phyloP scores from a whole-genome alignment of 1,140 invertebrate species.

The Drosophila chauvacae region DNA sequence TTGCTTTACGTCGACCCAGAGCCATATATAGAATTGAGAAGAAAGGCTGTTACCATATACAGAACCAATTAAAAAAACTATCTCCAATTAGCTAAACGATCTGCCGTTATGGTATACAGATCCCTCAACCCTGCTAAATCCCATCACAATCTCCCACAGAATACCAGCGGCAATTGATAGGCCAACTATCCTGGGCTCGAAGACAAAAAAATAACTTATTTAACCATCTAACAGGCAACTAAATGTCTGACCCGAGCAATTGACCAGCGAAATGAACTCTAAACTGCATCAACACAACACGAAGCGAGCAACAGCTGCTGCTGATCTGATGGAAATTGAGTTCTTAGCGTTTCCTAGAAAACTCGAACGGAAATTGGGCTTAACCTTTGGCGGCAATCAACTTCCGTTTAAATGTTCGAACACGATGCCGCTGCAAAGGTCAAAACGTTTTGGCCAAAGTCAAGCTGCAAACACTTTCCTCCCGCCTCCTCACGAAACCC shows the following conservation, averaged over 20 bases:
- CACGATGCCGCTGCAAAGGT: slow-evolving; percentile 75
- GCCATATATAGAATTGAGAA: not conserved
- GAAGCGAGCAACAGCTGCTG: slow-evolving; percentile 47
- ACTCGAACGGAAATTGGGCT: slow-evolving; percentile 76
- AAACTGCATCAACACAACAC: slow-evolving; percentile 53
- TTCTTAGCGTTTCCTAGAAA: slow-evolving; percentile 59
- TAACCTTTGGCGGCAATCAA: slow-evolving; percentile 81
- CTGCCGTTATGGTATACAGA: not conserved
- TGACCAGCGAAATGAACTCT: slow-evolving; percentile 63
- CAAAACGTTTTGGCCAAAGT: slow-evolving; percentile 73
- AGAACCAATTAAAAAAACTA: slow-evolving; percentile 19
- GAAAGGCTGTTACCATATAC: not conserved
- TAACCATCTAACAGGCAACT: slow-evolving; percentile 52
- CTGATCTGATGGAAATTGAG: slow-evolving; percentile 59
- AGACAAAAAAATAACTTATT: slow-evolving; percentile 56
- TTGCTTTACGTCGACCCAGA: not conserved
- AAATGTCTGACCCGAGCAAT: slow-evolving; percentile 55
- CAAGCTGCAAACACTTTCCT: slow-evolving; percentile 68
- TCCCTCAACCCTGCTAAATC: not conserved
- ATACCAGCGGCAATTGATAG: slow-evolving; percentile 31
- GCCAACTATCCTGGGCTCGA: slow-evolving; percentile 22
- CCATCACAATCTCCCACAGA: slow-evolving; percentile 28
- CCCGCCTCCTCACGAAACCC: slow-evolving; percentile 32
- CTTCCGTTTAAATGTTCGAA: slow-evolving; percentile 82
- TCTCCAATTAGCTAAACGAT: slow-evolving; percentile 21